Percentiles rank a stretch among this genome's conserved stretches.
Conservation (phyloP, 2,113 vertebrate genomes). For the Malurus melanocephalus region DNA sequence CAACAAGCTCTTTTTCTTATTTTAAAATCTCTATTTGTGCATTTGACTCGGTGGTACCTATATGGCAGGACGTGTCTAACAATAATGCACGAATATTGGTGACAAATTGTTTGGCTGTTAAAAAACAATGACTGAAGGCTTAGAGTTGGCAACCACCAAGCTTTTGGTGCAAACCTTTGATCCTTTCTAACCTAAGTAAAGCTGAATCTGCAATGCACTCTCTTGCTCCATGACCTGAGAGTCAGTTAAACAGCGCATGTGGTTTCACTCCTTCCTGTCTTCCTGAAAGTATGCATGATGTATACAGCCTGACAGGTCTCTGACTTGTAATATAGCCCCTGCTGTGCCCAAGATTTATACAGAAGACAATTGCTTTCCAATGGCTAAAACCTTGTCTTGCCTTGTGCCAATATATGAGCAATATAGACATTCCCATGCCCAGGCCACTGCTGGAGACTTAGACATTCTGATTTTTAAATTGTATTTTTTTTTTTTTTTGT, state of each 20-base stretch:
- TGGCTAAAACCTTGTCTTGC: background rate
- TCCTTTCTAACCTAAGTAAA: background rate
- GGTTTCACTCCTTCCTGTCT: background rate
- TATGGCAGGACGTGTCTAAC: background rate
- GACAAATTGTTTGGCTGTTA: background rate
- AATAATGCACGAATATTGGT: background rate
- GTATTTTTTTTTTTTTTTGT: background rate
- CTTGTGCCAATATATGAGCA: too few species aligned
- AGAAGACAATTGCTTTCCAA: background rate
- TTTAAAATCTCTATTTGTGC: background rate
- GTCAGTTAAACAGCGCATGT: fast-evolving
- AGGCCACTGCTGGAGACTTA: background rate
- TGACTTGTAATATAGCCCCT: background rate
- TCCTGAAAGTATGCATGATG: background rate
- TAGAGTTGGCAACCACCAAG: background rate
- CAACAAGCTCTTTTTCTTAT: background rate
- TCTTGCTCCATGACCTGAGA: background rate
- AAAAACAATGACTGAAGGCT: background rate
- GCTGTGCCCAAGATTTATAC: background rate
- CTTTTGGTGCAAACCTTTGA: background rate
- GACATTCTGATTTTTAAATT: fast-evolving
- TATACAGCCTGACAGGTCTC: background rate
- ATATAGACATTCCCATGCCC: too few species aligned
- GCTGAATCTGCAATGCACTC: background rate
- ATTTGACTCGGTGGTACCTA: fast-evolving